Percentiles rank a stretch among this genome's conserved stretches.
phyloP scores from a whole-genome alignment of 2,797 vertebrate genomes.

The Thunnus albacares region DNA sequence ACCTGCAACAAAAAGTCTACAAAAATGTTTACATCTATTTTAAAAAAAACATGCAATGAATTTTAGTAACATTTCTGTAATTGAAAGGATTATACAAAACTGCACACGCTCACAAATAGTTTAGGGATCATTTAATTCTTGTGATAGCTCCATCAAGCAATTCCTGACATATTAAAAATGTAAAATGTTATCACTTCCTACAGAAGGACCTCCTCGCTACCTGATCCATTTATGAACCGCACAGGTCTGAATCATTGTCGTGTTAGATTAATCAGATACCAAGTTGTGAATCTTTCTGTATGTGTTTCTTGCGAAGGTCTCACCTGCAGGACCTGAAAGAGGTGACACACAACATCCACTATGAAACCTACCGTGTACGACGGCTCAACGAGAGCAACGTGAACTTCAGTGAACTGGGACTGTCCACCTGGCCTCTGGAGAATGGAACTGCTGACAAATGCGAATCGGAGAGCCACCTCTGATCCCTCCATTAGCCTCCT shows the following conservation, averaged over 20 bases:
- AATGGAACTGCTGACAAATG: conserved; percentile 73
- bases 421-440: conserved; percentile 71
- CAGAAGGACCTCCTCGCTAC: neutral
- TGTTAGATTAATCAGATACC: neutral
- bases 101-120: too few relatives aligned
- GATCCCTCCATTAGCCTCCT: conserved; percentile 42
- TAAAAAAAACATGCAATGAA: too few relatives aligned
- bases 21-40: too few relatives aligned
- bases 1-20: too few relatives aligned
- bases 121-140: neutral
- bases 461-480: conserved; percentile 82
- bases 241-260: neutral
- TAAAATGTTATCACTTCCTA: neutral
- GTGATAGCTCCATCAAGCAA: neutral
- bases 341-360: conserved; percentile 95
- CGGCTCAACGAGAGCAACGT: conserved; percentile 92
- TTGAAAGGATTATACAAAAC: too few relatives aligned
- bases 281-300: neutral
- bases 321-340: conserved; percentile 98
- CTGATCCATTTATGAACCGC: neutral
- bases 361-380: conserved; percentile 91
- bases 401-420: conserved; percentile 77
- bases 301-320: conserved; percentile 84
- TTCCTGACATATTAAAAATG: neutral
- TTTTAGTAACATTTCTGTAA: too few relatives aligned